Base-by-base conservation (phyloP, 2,113 vertebrate genomes). In the Ammodytes dubius region DNA sequence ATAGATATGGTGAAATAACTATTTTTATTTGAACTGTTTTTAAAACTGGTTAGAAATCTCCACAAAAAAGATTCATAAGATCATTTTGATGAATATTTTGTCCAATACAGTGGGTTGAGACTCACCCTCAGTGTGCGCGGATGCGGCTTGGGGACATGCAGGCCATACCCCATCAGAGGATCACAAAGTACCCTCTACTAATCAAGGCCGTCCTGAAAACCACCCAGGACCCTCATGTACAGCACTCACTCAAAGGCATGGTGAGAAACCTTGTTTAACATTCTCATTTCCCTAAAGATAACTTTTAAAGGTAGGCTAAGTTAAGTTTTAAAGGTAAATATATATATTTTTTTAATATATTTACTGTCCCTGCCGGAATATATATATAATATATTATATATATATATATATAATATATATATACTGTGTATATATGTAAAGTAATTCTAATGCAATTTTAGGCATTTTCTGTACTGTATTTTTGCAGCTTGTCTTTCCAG, bases 101-200 rank as follows among this genome's bases (percentile, higher is more conserved):
- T 49, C 12, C n/a, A 72, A 2, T 60, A 9, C 58, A 96, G 95
- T 96, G 95, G 95, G 92, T 95, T 56, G 95, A 96, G 90, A 90
- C 79, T 67, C 95, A 95, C 54, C 93, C 93, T 17, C 89, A 89
- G 47, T 90, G 93, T 74, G 61, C 83, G 39, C 88, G 95, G 53
- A 96, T 96, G 95, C 86, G 95, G 4, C 78, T 96, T 11, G 95
- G 95, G 0, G 95, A 95, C 83, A 96, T 96, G 95, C 95, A 95
- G 75, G 95, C 94, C 70, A 94, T 94, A 77, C 95, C 95, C 7
- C 94, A 95, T 68, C 94, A 94, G 84, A 95, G 95, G 88, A 95
- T 96, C 80, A 96, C 95, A 40, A 96, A 96, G 83, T 96, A 96
- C 64, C 93, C 94, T 0, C 93, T 96, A 13, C 86, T 96, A 77